Evolutionary conservation across 2,888 invertebrate genomes (phyloP).

Genomic region (Pinctada fucata): DNA sequence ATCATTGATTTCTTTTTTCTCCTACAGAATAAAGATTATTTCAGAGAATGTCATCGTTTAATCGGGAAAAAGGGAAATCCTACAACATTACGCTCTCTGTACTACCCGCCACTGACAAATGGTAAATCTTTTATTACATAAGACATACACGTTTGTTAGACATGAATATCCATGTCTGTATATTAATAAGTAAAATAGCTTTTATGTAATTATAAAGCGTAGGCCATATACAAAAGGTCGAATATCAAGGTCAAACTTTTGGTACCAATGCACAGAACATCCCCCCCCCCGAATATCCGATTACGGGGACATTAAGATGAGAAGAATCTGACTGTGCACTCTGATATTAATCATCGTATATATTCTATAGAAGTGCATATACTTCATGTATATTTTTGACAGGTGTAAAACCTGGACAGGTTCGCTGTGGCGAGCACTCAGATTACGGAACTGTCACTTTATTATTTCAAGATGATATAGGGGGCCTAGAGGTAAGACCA

Average conservation of each 20-base stretch:
- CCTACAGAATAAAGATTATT: conserved; percentile 25
- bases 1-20: not conserved
- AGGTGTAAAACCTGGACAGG: conserved; percentile 52
- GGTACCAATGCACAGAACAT: too few relatives aligned
- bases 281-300: too few relatives aligned
- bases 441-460: conserved; percentile 60
- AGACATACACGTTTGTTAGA: not conserved
- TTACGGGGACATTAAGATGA: too few relatives aligned
- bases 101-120: conserved; percentile 28
- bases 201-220: too few relatives aligned
- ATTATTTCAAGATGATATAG: conserved; percentile 57
- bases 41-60: conserved; percentile 30
- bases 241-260: too few relatives aligned
- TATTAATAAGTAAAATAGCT: too few relatives aligned
- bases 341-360: too few relatives aligned
- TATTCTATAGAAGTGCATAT: too few relatives aligned
- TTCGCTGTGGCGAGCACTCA: conserved; percentile 59
- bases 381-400: conserved; percentile 9
- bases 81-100: conserved; percentile 36
- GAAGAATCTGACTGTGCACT: too few relatives aligned
- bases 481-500: not conserved
- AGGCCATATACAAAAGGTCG: too few relatives aligned
- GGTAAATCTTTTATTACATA: not conserved
- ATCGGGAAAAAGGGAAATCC: conserved; percentile 33
- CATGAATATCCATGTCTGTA: too few relatives aligned